phyloP scores from a whole-genome alignment of 2,888 invertebrate species.

The Patella depressa region DNA sequence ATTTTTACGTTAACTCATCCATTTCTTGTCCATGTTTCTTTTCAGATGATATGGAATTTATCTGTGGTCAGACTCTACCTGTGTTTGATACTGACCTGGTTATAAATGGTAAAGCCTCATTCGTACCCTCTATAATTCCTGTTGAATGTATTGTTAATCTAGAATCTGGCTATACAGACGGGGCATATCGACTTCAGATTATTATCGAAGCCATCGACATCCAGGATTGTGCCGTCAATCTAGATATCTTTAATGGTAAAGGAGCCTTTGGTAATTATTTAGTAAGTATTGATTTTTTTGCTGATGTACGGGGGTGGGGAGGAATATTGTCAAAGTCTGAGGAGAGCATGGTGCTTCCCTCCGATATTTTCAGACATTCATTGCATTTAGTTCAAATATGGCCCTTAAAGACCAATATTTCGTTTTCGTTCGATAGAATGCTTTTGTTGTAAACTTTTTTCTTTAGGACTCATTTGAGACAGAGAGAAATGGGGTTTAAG shows the following conservation, averaged over 20 bases:
- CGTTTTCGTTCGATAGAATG: no score
- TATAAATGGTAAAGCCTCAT: conserved; percentile 44
- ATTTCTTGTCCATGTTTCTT: not conserved
- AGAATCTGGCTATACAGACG: conserved; percentile 46
- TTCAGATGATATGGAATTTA: conserved; percentile 44
- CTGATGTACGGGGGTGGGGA: no score
- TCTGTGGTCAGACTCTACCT: conserved; percentile 47
- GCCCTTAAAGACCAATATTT: no score
- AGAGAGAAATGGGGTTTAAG: no score
- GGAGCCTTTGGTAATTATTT: conserved; percentile 42
- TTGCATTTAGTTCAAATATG: no score
- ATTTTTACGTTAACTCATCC: no score
- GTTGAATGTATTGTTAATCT: conserved; percentile 46
- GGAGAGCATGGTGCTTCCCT: no score
- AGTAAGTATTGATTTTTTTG: conserved; percentile 38
- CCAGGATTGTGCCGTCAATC: conserved; percentile 47
- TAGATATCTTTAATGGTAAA: conserved; percentile 51
- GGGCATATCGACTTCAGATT: conserved; percentile 55
- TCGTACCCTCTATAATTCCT: conserved; percentile 46
- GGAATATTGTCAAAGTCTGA: no score
- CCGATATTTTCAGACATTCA: no score
- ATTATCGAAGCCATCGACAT: conserved; percentile 47
- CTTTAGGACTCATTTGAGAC: no score
- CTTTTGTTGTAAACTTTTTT: no score
- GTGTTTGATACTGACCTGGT: conserved; percentile 50